These are phyloP conservation scores for Brachypodius melanocephalos DNA, from an alignment of 2,113 vertebrate genomes.

Conservation along the genomic window DNA sequence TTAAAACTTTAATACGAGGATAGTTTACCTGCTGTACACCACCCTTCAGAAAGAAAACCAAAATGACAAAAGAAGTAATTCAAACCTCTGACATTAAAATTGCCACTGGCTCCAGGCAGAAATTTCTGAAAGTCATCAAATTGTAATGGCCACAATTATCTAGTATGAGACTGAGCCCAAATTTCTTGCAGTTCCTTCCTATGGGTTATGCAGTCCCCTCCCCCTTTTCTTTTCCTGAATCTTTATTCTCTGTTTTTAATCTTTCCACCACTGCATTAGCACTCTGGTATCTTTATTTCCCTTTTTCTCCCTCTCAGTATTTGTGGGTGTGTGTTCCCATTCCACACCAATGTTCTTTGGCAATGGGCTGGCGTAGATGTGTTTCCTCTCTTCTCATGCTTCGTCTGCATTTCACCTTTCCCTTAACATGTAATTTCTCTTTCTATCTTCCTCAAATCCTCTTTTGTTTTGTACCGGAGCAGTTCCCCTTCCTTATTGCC, in stretches of 20 bases:
- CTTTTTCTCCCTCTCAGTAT: neutral
- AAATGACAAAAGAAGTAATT: neutral
- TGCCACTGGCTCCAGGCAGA: neutral
- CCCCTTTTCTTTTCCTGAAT: neutral
- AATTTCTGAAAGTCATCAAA: neutral
- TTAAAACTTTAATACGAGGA: neutral
- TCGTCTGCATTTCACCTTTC: neutral
- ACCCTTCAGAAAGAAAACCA: neutral
- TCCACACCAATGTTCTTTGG: neutral
- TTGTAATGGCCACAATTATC: neutral
- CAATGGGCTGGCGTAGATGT: rapidly evolving
- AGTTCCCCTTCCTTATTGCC: neutral
- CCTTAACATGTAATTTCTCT: rapidly evolving
- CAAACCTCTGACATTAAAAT: neutral
- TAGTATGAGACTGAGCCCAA: neutral
- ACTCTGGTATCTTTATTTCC: neutral
- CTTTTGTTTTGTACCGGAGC: neutral
- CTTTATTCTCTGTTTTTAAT: neutral
- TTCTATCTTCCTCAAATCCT: neutral
- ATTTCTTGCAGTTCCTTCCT: neutral
- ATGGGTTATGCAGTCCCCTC: neutral
- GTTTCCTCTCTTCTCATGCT: neutral
- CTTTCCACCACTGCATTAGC: neutral
- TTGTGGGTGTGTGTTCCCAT: neutral
- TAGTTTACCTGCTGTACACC: neutral